phyloP scores from a whole-genome alignment of 1,140 invertebrate species.

The Bombus waltoni region DNA sequence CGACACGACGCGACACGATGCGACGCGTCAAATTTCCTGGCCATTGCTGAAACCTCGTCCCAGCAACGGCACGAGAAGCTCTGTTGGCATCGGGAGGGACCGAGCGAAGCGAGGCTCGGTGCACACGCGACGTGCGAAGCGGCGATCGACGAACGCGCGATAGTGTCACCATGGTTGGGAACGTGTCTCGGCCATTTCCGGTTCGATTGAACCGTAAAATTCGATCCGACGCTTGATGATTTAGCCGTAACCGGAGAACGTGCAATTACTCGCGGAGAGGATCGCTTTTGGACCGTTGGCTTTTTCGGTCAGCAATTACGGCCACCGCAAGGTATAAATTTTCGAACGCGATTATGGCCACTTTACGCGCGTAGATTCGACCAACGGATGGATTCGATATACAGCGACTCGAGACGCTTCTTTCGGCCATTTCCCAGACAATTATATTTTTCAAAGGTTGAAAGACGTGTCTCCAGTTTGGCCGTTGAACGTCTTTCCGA shows the following conservation, averaged over 20 bases:
- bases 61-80: not conserved
- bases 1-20: too few relatives aligned
- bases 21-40: slow-evolving; percentile 42
- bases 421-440: too few relatives aligned
- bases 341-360: slow-evolving; percentile 28
- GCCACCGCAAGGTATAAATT: slow-evolving; percentile 21
- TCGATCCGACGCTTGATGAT: slow-evolving; percentile 34
- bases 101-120: not conserved
- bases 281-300: slow-evolving; percentile 28
- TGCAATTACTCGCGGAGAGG: slow-evolving; percentile 29
- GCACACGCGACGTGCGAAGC: not conserved
- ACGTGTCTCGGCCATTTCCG: slow-evolving; percentile 8
- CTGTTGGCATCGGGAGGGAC: not conserved
- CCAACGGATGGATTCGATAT: not conserved
- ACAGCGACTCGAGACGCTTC: too few relatives aligned
- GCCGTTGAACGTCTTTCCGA: too few relatives aligned
- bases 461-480: too few relatives aligned
- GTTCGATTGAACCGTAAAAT: slow-evolving; percentile 44
- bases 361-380: not conserved
- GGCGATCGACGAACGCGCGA: not conserved
- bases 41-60: not conserved
- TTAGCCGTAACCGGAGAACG: slow-evolving; percentile 34
- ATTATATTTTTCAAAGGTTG: too few relatives aligned
- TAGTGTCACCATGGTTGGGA: slow-evolving; percentile 1
- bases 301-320: slow-evolving; percentile 42